Base-by-base conservation (phyloP, 1,140 invertebrate genomes). In the Drosophila bocki region DNA sequence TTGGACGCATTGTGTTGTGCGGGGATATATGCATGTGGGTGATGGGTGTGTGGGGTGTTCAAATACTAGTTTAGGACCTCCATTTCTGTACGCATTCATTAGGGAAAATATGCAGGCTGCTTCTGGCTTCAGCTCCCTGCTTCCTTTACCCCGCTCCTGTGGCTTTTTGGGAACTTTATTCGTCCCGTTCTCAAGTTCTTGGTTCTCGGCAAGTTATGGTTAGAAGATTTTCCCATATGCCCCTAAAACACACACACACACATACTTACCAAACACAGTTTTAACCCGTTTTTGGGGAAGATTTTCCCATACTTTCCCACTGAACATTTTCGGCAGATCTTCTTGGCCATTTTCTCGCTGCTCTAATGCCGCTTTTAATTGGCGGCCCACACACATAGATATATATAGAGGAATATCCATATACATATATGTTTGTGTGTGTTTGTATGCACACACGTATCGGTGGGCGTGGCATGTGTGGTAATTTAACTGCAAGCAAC, bases 401-500 rank as follows among this genome's bases (percentile, higher is more conserved):
- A 69, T 35, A 29, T 54, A 39, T 17, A 48, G 12, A 19, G 11
- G 7, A 19, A 19, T 29, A 29, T 29, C 26, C 13, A 44, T 26
- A 26, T 44, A 33, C 33, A 26, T 42, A 45, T 22, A 35, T 19
- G 1, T 26, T 29, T 15, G 13, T 42, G 12, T 54, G 22, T 70
- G 17, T 50, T n/a, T n/a, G 19, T 53, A 26, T 42, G 76, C 64
- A 68, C 64, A 54, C 58, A 58, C 19, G 26, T 29, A 48, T 41
- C 50, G 54, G 51, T 56, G 67, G 59, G 79, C 57, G 70, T 63
- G 51, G 60, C 19, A 78, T 78, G 75, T 70, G 76, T 90, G 80
- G 84, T 90, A 88, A 88, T 88, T 88, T 90, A 88, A 88, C 84
- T 90, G 85, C 82, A 80, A 84, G 85, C 84, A 81, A 83, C 59